These are phyloP conservation scores for Forpus xanthops DNA, from an alignment of 2,797 vertebrate genomes.

Conservation along the genomic window DNA sequence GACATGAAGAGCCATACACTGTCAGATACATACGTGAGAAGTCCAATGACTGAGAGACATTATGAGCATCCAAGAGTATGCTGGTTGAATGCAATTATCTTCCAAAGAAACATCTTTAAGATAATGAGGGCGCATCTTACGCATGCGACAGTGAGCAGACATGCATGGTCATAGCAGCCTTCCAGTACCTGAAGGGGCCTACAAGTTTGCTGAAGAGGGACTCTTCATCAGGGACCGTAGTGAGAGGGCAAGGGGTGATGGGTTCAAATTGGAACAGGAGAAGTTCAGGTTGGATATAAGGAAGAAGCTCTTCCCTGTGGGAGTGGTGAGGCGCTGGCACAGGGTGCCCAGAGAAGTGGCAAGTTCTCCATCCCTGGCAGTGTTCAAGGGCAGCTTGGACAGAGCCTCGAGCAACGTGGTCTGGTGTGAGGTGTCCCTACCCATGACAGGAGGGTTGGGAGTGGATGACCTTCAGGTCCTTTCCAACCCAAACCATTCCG, in stretches of 20 bases:
- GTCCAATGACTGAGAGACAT: not conserved
- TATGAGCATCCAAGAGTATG: not conserved
- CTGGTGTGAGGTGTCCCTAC: not conserved
- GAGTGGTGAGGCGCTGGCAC: not conserved
- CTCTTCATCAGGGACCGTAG: not conserved
- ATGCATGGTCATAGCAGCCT: not conserved
- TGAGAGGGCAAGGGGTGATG: not conserved
- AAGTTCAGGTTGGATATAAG: not conserved
- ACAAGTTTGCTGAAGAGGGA: not conserved
- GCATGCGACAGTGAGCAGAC: too few species aligned
- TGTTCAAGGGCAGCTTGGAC: not conserved
- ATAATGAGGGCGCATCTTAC: not conserved
- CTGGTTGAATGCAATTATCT: not conserved
- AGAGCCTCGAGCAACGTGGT: not conserved
- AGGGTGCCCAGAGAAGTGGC: too few species aligned
- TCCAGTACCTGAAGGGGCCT: not conserved
- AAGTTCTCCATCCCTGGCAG: not conserved
- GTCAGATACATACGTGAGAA: not conserved
- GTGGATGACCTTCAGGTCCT: not conserved
- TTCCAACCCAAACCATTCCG: not conserved
- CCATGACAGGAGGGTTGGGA: not conserved
- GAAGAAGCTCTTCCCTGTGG: not conserved
- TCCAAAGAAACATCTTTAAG: not conserved
- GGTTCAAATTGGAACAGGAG: not conserved
- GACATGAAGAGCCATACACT: not conserved